A percentile compares a stretch with the other conserved stretches of the same genome.
Evolutionary conservation across 2,888 invertebrate genomes (phyloP).

Genomic region (Drosophila ochracea): DNA sequence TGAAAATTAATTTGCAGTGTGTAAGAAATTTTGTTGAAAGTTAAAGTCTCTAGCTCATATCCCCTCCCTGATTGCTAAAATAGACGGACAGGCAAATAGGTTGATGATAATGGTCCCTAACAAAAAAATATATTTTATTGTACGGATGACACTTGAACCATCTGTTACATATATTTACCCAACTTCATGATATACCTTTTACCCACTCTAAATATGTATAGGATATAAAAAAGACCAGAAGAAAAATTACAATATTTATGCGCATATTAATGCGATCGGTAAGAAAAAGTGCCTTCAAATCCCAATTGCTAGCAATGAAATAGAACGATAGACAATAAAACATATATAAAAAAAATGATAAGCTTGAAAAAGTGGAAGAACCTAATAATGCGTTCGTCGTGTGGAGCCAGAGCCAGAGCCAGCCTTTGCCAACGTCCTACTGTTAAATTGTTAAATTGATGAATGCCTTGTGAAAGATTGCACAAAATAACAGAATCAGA

Average conservation of each 20-base stretch:
- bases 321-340: constrained; percentile 5
- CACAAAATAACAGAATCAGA: constrained; percentile 13
- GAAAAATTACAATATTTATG: constrained; percentile 27
- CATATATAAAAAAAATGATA: not conserved
- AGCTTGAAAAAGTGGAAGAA: constrained; percentile 16
- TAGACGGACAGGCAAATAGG: not conserved
- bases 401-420: not conserved
- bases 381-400: constrained; percentile 18
- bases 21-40: not conserved
- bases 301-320: constrained; percentile 1
- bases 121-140: not conserved
- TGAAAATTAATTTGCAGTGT: not conserved
- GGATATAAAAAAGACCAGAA: constrained; percentile 2
- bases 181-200: not conserved
- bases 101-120: not conserved
- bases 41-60: not conserved
- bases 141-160: not conserved
- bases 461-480: constrained; percentile 55
- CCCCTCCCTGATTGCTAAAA: not conserved
- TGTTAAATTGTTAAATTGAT: constrained; percentile 74
- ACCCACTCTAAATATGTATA: not conserved
- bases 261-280: constrained; percentile 22
- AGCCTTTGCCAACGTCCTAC: constrained; percentile 58
- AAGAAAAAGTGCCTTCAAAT: constrained; percentile 10
- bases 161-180: not conserved